phyloP scores from a whole-genome alignment of 2,888 invertebrate genomes.

The Dermolepida albohirtum region DNA sequence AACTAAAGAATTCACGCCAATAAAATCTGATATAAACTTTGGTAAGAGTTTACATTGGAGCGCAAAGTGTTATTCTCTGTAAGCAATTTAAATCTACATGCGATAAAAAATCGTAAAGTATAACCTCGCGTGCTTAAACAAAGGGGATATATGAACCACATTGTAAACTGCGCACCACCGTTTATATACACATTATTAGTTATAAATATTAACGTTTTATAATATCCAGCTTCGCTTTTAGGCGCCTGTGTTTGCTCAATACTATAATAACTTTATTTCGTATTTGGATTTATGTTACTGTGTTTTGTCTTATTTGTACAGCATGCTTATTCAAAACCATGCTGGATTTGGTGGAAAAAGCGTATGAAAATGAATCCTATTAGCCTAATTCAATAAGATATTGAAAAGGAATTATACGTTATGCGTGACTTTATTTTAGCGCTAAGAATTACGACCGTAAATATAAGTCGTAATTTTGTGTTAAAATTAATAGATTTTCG shows the following conservation, averaged over 20 bases:
- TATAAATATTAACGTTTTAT: conserved; percentile 18
- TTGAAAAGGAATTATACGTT: too few species aligned
- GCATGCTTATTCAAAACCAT: too few species aligned
- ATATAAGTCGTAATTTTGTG: too few species aligned
- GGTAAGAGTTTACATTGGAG: conserved; percentile 3
- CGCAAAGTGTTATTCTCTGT: background rate
- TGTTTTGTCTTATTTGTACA: background rate
- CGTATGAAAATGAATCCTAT: too few species aligned
- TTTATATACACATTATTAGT: background rate
- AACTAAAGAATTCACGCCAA: conserved; percentile 17
- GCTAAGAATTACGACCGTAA: too few species aligned
- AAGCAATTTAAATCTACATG: conserved; percentile 11
- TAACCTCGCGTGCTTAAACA: conserved; percentile 1
- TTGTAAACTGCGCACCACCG: background rate
- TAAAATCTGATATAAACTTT: conserved; percentile 26
- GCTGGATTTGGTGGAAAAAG: too few species aligned
- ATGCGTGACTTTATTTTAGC: too few species aligned
- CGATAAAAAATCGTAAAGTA: conserved; percentile 13
- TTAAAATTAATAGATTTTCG: too few species aligned
- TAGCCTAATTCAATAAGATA: too few species aligned
- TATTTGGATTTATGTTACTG: conserved; percentile 7
- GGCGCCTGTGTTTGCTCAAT: conserved; percentile 19
- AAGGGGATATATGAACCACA: conserved; percentile 13
- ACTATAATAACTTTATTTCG: background rate
- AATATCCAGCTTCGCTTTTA: conserved; percentile 16